Base-by-base conservation (phyloP, 92 coral and sea anemone species). In the Desmophyllum pertusum region DNA sequence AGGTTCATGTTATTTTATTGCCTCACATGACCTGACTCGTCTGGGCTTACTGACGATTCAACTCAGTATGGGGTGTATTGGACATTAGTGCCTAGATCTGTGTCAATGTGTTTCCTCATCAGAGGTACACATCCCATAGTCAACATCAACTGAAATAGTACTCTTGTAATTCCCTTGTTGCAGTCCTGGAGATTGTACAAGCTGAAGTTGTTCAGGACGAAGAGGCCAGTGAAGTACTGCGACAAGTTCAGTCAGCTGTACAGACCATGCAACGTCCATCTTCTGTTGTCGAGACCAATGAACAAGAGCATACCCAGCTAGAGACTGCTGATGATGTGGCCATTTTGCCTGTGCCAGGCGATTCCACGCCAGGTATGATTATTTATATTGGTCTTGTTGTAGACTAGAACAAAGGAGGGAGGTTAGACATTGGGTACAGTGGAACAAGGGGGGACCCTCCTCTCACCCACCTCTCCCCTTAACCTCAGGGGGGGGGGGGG, bases 161-260 rank as follows among this genome's bases (percentile, higher is more conserved):
- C 21, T n/a, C n/a, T n/a, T n/a, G 21, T 19, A 3, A 31, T 66
- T 66, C 71, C 33, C 3, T 17, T 27, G 2, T 67, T 48, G 66
- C 40, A 71, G 85, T 71, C 0, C 27, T 81, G 85, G 85, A 81
- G 67, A 81, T 81, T 33, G 62, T 80, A 6, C 85, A 81, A 33
- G 45, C 40, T n/a, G 77, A 81, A 10, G 85, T 55, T 57, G 85
- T 55, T 57, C 78, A 64, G 39, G 78, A 36, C 15, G 85, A 70
- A 1, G 85, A 81, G 14, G 61, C 68, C 57, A 72, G 55, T 41
- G 85, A 71, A 61, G 70, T 53, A 18, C 85, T 81, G 13, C 85
- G 55, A 18, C 85, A 70, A 73, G 77, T 70, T 6, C 85, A 69
- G 0, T 25, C 85, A 70, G 85, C 78, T 30, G 78, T 29, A 13